phyloP scores from a whole-genome alignment of 1,140 invertebrate genomes.

The Magallana ariakensis region DNA sequence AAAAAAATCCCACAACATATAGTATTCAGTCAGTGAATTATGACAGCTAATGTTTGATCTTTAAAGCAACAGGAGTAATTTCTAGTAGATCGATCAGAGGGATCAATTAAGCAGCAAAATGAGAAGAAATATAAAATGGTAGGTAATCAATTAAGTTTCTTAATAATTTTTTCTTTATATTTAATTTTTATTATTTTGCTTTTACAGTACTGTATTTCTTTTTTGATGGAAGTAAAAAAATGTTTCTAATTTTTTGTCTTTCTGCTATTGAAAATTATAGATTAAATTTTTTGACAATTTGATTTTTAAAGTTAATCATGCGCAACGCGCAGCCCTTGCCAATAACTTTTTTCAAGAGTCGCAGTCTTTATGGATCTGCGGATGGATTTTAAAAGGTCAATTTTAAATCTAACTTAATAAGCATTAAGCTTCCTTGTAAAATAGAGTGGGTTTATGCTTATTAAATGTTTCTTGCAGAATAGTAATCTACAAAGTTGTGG shows the following conservation, averaged over 20 bases:
- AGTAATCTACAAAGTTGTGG: neutral
- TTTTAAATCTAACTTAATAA: slow-evolving; percentile 5
- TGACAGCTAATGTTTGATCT: too few relatives aligned
- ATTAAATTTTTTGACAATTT: too few relatives aligned
- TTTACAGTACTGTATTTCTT: neutral
- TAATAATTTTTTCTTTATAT: neutral
- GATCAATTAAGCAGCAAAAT: neutral
- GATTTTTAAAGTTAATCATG: too few relatives aligned
- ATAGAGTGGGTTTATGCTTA: neutral
- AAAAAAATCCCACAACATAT: neutral
- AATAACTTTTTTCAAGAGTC: neutral
- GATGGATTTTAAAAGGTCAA: slow-evolving; percentile 24
- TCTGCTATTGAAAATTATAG: too few relatives aligned
- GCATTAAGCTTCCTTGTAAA: neutral
- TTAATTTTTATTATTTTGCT: neutral
- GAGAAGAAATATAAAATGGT: neutral
- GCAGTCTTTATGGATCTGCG: neutral
- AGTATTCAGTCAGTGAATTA: neutral
- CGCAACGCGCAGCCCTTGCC: too few relatives aligned
- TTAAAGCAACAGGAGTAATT: too few relatives aligned
- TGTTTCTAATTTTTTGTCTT: neutral
- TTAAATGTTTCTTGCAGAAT: neutral
- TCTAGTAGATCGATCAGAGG: too few relatives aligned
- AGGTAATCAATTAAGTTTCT: neutral
- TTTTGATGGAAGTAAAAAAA: neutral